Evolutionary conservation across 2,888 invertebrate genomes (phyloP).

Genomic region (Agrilus cyanescens): DNA sequence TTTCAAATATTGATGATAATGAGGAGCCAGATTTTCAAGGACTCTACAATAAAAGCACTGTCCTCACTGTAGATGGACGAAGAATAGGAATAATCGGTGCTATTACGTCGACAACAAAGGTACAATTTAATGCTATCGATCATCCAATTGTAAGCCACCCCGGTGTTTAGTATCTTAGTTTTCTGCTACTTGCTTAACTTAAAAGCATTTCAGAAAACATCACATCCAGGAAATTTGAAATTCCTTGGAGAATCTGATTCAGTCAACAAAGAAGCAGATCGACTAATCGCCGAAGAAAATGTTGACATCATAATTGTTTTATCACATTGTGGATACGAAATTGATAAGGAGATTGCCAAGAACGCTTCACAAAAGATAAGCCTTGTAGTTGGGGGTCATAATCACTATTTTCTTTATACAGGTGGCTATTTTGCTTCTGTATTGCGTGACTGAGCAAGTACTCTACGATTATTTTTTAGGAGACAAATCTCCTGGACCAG

Average conservation of each 20-base stretch:
- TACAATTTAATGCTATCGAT: background rate
- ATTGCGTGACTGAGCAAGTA: too few relatives aligned
- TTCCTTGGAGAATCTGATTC: slow-evolving; percentile 59
- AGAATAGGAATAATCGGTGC: slow-evolving; percentile 68
- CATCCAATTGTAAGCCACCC: background rate
- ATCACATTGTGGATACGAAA: slow-evolving; percentile 69
- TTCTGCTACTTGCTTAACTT: too few relatives aligned
- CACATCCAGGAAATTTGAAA: slow-evolving; percentile 51
- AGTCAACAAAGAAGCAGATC: slow-evolving; percentile 53
- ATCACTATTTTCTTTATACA: slow-evolving; percentile 67
- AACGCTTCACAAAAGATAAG: slow-evolving; percentile 56
- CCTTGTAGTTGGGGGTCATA: slow-evolving; percentile 77
- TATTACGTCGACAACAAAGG: slow-evolving; percentile 46
- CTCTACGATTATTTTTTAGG: background rate
- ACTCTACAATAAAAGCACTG: slow-evolving; percentile 45
- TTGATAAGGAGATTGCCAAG: slow-evolving; percentile 53
- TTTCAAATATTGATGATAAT: slow-evolving; percentile 57
- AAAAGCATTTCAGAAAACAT: slow-evolving; percentile 42
- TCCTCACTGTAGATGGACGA: slow-evolving; percentile 45
- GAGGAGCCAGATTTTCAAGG: slow-evolving; percentile 49
- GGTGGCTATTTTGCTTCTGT: slow-evolving; percentile 22
- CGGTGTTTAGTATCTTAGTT: too few relatives aligned
- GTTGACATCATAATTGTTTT: slow-evolving; percentile 70
- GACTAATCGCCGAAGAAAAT: slow-evolving; percentile 45
- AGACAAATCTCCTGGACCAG: background rate